phyloP scores from a whole-genome alignment of 2,888 invertebrate genomes.

The Polydrusus tereticollis region DNA sequence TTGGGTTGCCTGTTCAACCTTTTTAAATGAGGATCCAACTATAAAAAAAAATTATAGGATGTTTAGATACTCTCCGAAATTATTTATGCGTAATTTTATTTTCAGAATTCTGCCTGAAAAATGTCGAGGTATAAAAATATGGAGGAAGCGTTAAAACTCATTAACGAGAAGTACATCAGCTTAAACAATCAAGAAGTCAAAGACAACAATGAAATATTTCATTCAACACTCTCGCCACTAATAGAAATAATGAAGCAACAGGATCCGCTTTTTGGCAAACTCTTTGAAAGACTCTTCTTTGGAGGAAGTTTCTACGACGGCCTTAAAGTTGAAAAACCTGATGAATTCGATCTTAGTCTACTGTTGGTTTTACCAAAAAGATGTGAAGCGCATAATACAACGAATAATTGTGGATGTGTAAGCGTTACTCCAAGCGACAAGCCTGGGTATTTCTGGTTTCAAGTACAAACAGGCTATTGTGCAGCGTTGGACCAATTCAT shows the following conservation, averaged over 20 bases:
- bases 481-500: conserved; percentile 20
- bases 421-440: conserved; percentile 52
- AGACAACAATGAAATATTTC: too few species aligned
- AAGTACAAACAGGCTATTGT: conserved; percentile 15
- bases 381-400: conserved; percentile 22
- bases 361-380: conserved; percentile 69
- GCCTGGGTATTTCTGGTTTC: conserved; percentile 66
- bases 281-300: conserved; percentile 63
- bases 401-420: conserved; percentile 61
- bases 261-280: conserved; percentile 23
- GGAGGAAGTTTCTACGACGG: conserved; percentile 74
- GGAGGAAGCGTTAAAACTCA: conserved; percentile 57
- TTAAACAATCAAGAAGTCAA: conserved; percentile 40
- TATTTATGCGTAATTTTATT: too few species aligned
- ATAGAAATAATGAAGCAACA: conserved; percentile 16
- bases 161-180: conserved; percentile 56
- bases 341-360: conserved; percentile 74
- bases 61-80: too few species aligned
- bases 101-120: neutral
- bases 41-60: too few species aligned
- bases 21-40: too few species aligned
- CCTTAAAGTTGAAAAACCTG: conserved; percentile 71
- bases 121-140: conserved; percentile 55
- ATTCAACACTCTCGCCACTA: conserved; percentile 15
- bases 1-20: too few species aligned